Conservation (phyloP, 2,888 invertebrate species). For the Blastobasis lacticolella region DNA sequence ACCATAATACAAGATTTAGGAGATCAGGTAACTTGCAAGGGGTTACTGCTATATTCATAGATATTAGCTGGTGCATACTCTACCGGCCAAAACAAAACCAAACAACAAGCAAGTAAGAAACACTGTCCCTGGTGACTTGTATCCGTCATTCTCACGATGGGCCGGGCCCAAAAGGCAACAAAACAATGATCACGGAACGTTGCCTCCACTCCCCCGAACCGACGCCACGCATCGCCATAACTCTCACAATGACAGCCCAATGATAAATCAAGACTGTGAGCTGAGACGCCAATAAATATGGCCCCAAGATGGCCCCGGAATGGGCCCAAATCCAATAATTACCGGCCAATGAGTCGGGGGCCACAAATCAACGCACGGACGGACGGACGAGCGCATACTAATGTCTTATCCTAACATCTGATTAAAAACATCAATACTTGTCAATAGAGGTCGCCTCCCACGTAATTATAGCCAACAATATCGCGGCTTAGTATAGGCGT, state of each 20-base stretch:
- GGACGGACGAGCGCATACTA: constrained; percentile 46
- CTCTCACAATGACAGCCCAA: constrained; percentile 51
- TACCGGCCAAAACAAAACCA: no score
- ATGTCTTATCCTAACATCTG: constrained; percentile 73
- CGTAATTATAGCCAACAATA: constrained; percentile 72
- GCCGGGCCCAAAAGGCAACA: no score
- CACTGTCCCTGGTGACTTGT: no score
- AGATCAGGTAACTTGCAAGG: no score
- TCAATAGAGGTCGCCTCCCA: constrained; percentile 72
- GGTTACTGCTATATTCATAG: no score
- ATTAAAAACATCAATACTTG: constrained; percentile 74
- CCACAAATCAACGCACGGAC: constrained; percentile 55
- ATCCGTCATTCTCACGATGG: no score
- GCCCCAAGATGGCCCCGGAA: constrained; percentile 12
- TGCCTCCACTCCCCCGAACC: no score
- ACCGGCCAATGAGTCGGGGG: constrained; percentile 65
- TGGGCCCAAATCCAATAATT: constrained; percentile 68
- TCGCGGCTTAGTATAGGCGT: constrained; percentile 23
- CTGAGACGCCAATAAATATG: constrained; percentile 69
- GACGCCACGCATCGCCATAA: constrained; percentile 46
- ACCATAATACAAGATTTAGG: no score
- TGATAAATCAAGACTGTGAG: constrained; percentile 65
- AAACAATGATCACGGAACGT: no score
- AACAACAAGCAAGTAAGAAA: no score
- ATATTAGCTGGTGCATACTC: no score